A percentile compares a stretch with the other conserved stretches of the same genome.
phyloP scores from a whole-genome alignment of 2,888 invertebrate species.

The Sylvicola cinctus region DNA sequence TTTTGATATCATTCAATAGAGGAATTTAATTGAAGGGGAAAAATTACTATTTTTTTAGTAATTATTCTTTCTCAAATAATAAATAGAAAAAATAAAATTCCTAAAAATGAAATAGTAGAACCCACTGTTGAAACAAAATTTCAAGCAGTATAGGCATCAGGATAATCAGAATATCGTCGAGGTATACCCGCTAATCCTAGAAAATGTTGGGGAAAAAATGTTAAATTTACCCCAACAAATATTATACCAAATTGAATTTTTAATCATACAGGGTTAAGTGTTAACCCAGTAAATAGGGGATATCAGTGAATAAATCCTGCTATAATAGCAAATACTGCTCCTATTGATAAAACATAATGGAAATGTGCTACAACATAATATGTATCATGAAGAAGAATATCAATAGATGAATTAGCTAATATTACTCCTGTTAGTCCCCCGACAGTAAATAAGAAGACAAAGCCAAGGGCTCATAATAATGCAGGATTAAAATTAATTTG shows the following conservation, averaged over 20 bases:
- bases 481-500: constrained; percentile 36
- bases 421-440: constrained; percentile 50
- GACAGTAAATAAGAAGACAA: constrained; percentile 57
- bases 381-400: constrained; percentile 60
- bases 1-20: constrained; percentile 42
- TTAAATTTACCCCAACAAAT: constrained; percentile 59
- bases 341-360: constrained; percentile 62
- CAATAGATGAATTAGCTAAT: constrained; percentile 50
- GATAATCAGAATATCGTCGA: constrained; percentile 55
- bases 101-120: constrained; percentile 37
- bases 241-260: constrained; percentile 50
- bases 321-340: constrained; percentile 61
- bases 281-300: constrained; percentile 41
- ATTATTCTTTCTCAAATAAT: constrained; percentile 40
- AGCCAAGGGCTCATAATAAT: constrained; percentile 47
- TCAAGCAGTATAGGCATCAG: constrained; percentile 41
- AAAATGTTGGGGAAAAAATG: constrained; percentile 65
- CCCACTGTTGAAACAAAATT: constrained; percentile 47
- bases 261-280: constrained; percentile 33
- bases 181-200: constrained; percentile 49
- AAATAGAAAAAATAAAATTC: constrained; percentile 35
- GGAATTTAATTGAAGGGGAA: constrained; percentile 27
- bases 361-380: constrained; percentile 71
- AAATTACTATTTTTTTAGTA: constrained; percentile 29
- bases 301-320: constrained; percentile 52